Percentiles rank a stretch among this genome's conserved stretches.
These are phyloP conservation scores for Cepphus grylle DNA, from an alignment of 2,113 vertebrate species.

Conservation along the genomic window DNA sequence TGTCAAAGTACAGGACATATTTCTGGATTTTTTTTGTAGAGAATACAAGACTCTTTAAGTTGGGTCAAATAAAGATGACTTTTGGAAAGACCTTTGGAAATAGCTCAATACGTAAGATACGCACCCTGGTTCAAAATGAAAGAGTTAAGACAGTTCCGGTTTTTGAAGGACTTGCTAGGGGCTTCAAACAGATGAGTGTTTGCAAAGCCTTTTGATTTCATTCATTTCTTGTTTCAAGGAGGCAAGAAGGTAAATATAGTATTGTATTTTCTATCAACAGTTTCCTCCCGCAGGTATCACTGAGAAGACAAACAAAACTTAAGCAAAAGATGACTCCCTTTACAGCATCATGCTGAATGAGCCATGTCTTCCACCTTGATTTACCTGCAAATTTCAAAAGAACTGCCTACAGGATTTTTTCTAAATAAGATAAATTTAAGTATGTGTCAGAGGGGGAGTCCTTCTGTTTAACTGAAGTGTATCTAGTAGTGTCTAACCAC, in stretches of 20 bases:
- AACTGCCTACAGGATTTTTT: neutral
- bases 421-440: neutral
- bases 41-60: neutral
- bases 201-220: neutral
- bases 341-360: neutral
- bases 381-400: neutral
- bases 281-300: neutral
- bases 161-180: neutral
- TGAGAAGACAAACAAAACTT: neutral
- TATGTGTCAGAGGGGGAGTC: no score
- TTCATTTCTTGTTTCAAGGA: neutral
- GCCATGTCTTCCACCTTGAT: neutral
- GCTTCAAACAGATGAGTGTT: neutral
- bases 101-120: fast-evolving
- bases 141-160: neutral
- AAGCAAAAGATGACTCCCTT: neutral
- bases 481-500: neutral
- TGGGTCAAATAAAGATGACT: neutral
- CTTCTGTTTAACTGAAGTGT: neutral
- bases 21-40: neutral
- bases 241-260: neutral
- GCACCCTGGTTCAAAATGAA: neutral
- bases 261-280: neutral
- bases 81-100: neutral
- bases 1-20: neutral